Conservation (phyloP, 2,888 invertebrate species). For the Asteroscopus sphinx region DNA sequence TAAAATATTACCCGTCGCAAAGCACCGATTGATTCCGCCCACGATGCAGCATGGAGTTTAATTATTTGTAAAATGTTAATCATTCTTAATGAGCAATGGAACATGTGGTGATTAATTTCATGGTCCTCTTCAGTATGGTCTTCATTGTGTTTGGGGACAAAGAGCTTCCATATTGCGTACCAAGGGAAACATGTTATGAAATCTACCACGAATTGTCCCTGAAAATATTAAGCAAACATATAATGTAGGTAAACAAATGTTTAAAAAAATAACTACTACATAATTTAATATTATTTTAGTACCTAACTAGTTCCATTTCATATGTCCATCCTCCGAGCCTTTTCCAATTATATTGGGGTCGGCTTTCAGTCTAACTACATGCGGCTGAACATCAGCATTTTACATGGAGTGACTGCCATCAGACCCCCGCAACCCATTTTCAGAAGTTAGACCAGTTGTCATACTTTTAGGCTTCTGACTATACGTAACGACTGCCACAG, state of each 20-base stretch:
- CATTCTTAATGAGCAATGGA: slow-evolving; percentile 80
- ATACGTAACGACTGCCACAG: too few relatives aligned
- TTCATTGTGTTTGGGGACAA: slow-evolving; percentile 78
- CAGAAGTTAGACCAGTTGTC: too few relatives aligned
- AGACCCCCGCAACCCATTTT: too few relatives aligned
- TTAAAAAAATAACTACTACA: too few relatives aligned
- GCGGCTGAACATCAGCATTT: too few relatives aligned
- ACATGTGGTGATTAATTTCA: slow-evolving; percentile 69
- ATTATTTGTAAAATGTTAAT: slow-evolving; percentile 83
- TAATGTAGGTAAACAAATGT: neutral
- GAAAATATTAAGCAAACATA: slow-evolving; percentile 46
- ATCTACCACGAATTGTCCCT: slow-evolving; percentile 83
- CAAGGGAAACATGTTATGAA: slow-evolving; percentile 85
- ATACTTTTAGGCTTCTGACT: too few relatives aligned
- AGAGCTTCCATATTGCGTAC: slow-evolving; percentile 76
- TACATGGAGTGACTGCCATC: too few relatives aligned
- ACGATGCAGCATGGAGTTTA: slow-evolving; percentile 80
- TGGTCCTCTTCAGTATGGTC: slow-evolving; percentile 73
- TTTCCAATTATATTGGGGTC: too few relatives aligned
- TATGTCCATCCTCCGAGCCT: too few relatives aligned
- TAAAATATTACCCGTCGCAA: slow-evolving; percentile 77
- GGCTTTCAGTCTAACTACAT: too few relatives aligned
- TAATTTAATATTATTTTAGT: too few relatives aligned
- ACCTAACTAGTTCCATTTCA: too few relatives aligned
- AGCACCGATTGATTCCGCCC: slow-evolving; percentile 82